Evolutionary conservation across 2,113 vertebrate species (phyloP).

Genomic region (Euleptes europaea): DNA sequence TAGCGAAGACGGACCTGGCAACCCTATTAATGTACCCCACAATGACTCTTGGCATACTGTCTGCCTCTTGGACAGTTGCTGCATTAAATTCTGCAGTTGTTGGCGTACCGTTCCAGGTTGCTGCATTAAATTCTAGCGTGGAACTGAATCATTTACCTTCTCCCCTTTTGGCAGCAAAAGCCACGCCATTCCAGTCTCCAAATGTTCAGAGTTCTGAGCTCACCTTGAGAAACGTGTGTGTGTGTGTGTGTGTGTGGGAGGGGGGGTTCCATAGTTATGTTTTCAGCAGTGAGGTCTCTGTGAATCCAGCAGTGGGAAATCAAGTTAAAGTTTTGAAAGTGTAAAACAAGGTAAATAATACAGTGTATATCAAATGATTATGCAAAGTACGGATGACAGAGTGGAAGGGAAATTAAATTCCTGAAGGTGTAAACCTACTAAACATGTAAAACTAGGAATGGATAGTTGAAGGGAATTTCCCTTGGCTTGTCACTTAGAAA

Average conservation of each 20-base stretch:
- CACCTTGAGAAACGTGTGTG: not conserved
- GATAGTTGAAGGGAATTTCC: not conserved
- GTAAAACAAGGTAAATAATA: conserved; percentile 16
- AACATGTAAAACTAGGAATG: not conserved
- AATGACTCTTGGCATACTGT: not conserved
- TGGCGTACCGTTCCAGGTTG: not conserved
- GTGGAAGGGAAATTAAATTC: conserved; percentile 17
- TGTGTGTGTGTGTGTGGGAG: too few relatives aligned
- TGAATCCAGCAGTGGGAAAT: not conserved
- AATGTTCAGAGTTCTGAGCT: not conserved
- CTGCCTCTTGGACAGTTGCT: not conserved
- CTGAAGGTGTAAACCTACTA: not conserved
- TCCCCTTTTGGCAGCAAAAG: not conserved
- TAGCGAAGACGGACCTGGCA: too few relatives aligned
- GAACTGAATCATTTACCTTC: not conserved
- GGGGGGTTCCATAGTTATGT: not conserved
- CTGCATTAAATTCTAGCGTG: not conserved
- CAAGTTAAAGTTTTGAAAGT: not conserved
- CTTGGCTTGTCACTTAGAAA: conserved; percentile 6
- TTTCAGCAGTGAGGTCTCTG: conserved; percentile 11
- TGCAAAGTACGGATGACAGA: not conserved
- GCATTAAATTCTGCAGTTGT: not conserved
- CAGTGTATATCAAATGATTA: not conserved
- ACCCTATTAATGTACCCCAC: conserved; percentile 4
- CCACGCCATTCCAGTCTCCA: not conserved